Base-by-base conservation (phyloP, 2,113 vertebrate species). In the Rhizomys pruinosus region DNA sequence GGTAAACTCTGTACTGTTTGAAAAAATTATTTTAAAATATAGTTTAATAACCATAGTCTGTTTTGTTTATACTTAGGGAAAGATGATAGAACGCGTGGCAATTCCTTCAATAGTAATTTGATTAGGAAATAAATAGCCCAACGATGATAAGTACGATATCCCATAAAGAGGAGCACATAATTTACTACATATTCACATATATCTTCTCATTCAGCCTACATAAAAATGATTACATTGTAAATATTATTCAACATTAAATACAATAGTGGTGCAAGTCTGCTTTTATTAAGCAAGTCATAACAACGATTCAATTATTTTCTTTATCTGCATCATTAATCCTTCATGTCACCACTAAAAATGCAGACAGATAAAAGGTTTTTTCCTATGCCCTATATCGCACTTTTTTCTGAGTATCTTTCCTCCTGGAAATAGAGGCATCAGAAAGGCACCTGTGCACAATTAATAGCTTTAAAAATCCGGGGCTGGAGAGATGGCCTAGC, bases 201-300 rank as follows among this genome's bases (percentile, higher is more conserved):
- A 92, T 82, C 63, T 91, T 93, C 37, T 91, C 42, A 90, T 78
- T 94, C 52, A 74, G 39, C n/a, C 89, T 59, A 37, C 52, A 69
- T n/a, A 19, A 82, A 88, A 91, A 89, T 89, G 27, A 74, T 69
- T 93, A 52, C 44, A 89, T 44, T 95, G 68, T 90, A 96, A 96
- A 95, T 95, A 89, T 87, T 84, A 87, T 89, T 91, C 89, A 95
- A 94, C 80, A 96, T 73, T 94, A 94, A 84, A 77, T 73, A 34
- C n/a, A 91, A 95, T 72, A 87, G 80, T 42, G 78, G n/a, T 15
- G 88, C 82, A 94, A 95, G 72, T 94, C 61, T 95, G n/a, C 37
- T 89, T 96, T 95, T 92, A 92, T 89, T 84, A 80, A 84, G 47
- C 61, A 94, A 93, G 93, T n/a, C 42, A 87, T 87, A 91, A 92